Base-by-base conservation (phyloP, 2,797 vertebrate species). In the Picus viridis region DNA sequence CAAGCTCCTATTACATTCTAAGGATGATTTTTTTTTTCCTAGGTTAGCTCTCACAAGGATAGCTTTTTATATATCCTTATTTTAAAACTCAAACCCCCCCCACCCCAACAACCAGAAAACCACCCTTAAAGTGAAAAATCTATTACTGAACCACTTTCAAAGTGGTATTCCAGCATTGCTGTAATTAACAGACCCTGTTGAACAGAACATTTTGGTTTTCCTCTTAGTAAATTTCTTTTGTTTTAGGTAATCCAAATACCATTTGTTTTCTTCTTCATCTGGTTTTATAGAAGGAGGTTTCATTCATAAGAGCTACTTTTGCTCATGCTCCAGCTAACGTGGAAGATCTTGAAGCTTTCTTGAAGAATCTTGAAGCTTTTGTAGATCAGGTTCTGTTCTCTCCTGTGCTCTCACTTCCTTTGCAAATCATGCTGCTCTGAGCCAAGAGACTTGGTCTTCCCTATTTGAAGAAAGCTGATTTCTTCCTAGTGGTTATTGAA, bases 181-280 rank as follows among this genome's bases (percentile, higher is more conserved):
- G 32, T 68, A 94, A 89, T 61, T 86, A 93, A 81, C 16, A 15
- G 15, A 73, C 78, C 62, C 73, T 95, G 30, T 81, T 63, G 5
- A 58, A 71, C 9, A 49, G 54, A 39, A 11, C 68, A 71, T 64
- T 95, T 92, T 94, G 57, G 92, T 91, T 95, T 64, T 90, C 62
- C 54, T 88, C 72, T 81, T 84, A 88, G 83, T 22, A 93, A 94
- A 89, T 80, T 87, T 68, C n/a, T 92, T 96, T 80, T 91, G 63
- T 70, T 76, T 92, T 87, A 78, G 41, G 71, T 78, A 80, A 76
- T 78, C 51, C 36, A 63, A 11, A 70, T 94, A 86, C 76, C n/a
- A 68, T 95, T 95, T 94, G 47, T 90, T 94, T 96, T 83, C 65
- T 57, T 11, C 70, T 84, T 84, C 24, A 36, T 68, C 51, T 58